Evolutionary conservation across 1,140 invertebrate species (phyloP), one percentile per base, ranked within the genome.

Genomic region (Macrostomum lignano): DNA sequence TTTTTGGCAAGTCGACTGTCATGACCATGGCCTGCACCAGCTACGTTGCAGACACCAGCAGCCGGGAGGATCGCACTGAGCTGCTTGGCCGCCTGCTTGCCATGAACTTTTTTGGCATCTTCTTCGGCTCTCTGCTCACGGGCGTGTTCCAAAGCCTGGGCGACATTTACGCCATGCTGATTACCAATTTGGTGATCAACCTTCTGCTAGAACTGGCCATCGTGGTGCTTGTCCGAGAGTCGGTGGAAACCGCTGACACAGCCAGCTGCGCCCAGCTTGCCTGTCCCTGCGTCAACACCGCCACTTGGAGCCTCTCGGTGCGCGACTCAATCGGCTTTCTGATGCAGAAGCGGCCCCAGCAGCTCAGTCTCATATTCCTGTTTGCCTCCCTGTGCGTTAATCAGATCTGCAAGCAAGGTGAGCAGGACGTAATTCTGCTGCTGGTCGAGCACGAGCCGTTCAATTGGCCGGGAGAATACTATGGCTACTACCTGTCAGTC

Each of bases 21-120:
- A 49, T 55, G 4, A 52, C 48, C 4, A 57, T 57, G 52, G 52
- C 51, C 1, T 46, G 52, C 2, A 48, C 55, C 38, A 55, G 52
- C 30, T 52, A 53, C 34, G 43, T 47, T n/a, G 40, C 46, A 0
- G 54, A 57, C 31, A 44, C 45, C 7, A 47, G 45, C 7, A 15
- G 44, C 22, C 37, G 31, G 15, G 46, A 46, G 5, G 38, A 52
- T 22, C 35, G 51, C 7, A 53, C 49, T 0, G 30, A 36, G 24
- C 21, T n/a, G 17, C 38, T 57, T 13, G 49, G 54, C 2, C 43
- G 46, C 19, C 39, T 56, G 5, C 35, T 55, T 20, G 45, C 48
- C 5, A 56, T 55, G 48, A 53, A 48, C 31, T 56, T 51, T 36
- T 51, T 55, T 26, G 53, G 53, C 10, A 39, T 50, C 10, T 52